Percentiles rank a stretch among this genome's conserved stretches.
These are phyloP conservation scores for Siniperca undulata DNA, from an alignment of 2,797 vertebrate genomes.

Conservation along the genomic window DNA sequence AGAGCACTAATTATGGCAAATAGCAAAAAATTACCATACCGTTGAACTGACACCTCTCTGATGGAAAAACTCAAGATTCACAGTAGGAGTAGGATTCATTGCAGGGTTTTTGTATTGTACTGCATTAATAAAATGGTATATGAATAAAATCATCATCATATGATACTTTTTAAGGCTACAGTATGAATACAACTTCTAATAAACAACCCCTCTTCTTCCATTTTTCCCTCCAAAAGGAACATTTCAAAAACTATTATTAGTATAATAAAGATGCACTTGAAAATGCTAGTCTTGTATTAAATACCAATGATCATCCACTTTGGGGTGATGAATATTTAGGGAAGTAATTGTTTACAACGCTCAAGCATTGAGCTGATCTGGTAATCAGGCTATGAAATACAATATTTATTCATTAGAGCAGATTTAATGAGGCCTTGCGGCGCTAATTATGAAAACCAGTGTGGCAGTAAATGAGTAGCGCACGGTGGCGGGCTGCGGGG, in stretches of 20 bases:
- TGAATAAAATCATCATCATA: conserved; percentile 5
- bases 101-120: neutral
- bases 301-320: conserved; percentile 93
- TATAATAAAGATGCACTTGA: conserved; percentile 91
- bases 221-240: conserved; percentile 65
- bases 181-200: conserved; percentile 26
- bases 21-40: neutral
- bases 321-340: conserved; percentile 98
- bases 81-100: neutral
- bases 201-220: conserved; percentile 9
- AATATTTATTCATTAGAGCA: conserved; percentile 99
- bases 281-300: conserved; percentile 89
- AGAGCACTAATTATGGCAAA: neutral
- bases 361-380: conserved; percentile 99
- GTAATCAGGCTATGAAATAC: conserved; percentile 99
- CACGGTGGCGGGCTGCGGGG: conserved; percentile 92
- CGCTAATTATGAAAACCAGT: conserved; percentile 99
- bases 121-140: neutral
- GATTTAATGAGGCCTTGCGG: conserved; percentile 99
- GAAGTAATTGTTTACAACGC: conserved; percentile 99
- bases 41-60: neutral
- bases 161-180: conserved; percentile 14
- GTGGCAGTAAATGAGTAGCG: conserved; percentile 99
- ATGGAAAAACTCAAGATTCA: neutral
- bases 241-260: conserved; percentile 88